phyloP scores from a whole-genome alignment of 2,113 vertebrate species.

The Tupaia chinensis region DNA sequence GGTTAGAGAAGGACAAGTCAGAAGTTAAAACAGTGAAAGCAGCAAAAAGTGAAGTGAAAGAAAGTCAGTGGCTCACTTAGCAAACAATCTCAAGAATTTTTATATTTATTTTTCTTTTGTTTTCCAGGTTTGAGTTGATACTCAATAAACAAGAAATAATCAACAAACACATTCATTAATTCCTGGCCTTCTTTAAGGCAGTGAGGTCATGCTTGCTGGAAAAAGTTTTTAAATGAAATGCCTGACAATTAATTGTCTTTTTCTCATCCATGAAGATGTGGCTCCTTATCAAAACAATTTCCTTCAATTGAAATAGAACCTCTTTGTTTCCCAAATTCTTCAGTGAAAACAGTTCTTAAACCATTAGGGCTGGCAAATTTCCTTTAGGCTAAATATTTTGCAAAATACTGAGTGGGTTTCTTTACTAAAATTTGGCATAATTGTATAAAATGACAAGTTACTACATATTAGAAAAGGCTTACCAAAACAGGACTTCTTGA shows the following conservation, averaged over 20 bases:
- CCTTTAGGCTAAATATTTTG: conserved; percentile 28
- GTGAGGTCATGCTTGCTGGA: background rate
- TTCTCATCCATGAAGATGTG: background rate
- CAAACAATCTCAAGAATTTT: conserved; percentile 31
- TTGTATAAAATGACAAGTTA: conserved; percentile 62
- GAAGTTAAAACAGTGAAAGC: background rate
- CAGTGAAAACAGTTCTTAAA: conserved; percentile 24
- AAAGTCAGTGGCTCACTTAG: background rate
- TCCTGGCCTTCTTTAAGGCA: background rate
- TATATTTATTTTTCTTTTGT: background rate
- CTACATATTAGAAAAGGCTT: conserved; percentile 39
- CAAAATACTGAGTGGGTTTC: conserved; percentile 12
- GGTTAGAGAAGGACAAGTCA: background rate
- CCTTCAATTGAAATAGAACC: background rate
- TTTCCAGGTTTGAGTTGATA: background rate
- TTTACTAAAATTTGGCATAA: conserved; percentile 50
- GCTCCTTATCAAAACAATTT: conserved; percentile 10
- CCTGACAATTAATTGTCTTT: background rate
- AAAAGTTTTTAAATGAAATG: background rate
- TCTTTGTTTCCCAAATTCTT: background rate
- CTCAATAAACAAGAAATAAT: background rate
- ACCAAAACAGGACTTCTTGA: conserved; percentile 32
- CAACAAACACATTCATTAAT: too few relatives aligned
- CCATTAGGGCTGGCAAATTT: conserved; percentile 35
- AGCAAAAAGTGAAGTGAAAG: background rate